phyloP scores from a whole-genome alignment of 2,888 invertebrate species.

The Melinopterus prodromus region DNA sequence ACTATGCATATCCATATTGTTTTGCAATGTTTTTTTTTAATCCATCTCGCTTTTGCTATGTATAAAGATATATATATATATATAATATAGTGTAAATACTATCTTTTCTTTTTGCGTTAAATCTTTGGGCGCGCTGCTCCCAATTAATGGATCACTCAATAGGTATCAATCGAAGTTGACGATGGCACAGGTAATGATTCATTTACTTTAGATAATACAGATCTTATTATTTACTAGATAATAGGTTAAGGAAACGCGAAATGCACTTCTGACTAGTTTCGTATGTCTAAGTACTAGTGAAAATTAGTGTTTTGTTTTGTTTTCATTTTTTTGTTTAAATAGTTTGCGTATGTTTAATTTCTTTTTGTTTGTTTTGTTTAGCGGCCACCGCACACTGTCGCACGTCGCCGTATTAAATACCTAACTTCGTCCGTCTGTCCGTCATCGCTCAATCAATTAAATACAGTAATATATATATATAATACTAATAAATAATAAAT shows the following conservation, averaged over 20 bases:
- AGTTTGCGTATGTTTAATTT: background rate
- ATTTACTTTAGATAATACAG: slow-evolving; percentile 36
- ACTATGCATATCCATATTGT: slow-evolving; percentile 38
- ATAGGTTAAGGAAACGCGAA: slow-evolving; percentile 55
- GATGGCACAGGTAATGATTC: slow-evolving; percentile 36
- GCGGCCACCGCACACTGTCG: slow-evolving; percentile 40
- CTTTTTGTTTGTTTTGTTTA: slow-evolving; percentile 19
- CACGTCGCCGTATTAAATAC: slow-evolving; percentile 43
- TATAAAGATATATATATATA: too few species aligned
- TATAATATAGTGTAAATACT: slow-evolving; percentile 32
- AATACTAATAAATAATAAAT: slow-evolving; percentile 42
- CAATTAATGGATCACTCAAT: slow-evolving; percentile 44
- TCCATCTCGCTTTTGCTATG: background rate
- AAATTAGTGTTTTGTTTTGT: slow-evolving; percentile 14
- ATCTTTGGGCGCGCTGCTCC: slow-evolving; percentile 41
- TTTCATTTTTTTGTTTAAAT: background rate
- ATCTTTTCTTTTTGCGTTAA: slow-evolving; percentile 38
- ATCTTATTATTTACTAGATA: slow-evolving; percentile 51
- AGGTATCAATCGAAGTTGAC: slow-evolving; percentile 26
- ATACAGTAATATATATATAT: slow-evolving; percentile 40
- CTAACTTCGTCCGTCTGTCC: slow-evolving; percentile 28
- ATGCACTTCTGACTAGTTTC: slow-evolving; percentile 62
- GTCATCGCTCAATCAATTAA: slow-evolving; percentile 38
- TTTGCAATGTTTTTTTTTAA: background rate
- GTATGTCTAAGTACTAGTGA: slow-evolving; percentile 57